These are phyloP conservation scores for Chlorospingus flavigularis DNA, from an alignment of 2,797 vertebrate species.

Conservation along the genomic window DNA sequence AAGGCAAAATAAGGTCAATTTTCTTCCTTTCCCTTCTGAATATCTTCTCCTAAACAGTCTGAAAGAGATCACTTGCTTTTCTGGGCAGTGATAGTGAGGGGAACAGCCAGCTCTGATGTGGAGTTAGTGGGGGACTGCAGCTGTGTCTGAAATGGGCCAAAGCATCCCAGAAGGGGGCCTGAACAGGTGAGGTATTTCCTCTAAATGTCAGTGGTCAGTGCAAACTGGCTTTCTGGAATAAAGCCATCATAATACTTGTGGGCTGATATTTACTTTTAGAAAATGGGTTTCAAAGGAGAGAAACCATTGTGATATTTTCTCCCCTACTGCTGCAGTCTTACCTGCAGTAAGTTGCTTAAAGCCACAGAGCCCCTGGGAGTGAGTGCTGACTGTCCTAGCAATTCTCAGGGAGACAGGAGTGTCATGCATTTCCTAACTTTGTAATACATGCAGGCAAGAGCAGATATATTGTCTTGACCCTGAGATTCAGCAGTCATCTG, in stretches of 20 bases:
- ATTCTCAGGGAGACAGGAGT: background rate
- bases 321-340: background rate
- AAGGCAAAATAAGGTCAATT: background rate
- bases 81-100: background rate
- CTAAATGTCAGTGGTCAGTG: background rate
- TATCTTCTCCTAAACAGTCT: background rate
- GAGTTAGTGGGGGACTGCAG: background rate
- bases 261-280: background rate
- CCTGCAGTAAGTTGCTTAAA: background rate
- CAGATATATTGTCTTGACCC: background rate
- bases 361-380: background rate
- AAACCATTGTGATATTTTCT: background rate
- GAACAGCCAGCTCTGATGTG: background rate
- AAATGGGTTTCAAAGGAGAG: background rate
- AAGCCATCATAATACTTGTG: background rate
- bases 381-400: background rate
- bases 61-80: background rate
- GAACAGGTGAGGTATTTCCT: background rate
- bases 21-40: background rate
- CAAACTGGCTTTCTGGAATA: background rate
- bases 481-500: background rate
- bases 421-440: background rate
- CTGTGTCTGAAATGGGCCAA: background rate
- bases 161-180: background rate
- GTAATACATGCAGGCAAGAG: background rate